Percentiles rank a stretch among this genome's conserved stretches.
These are phyloP conservation scores for Heliconius hermathena DNA, from an alignment of 1,140 invertebrate species.

Conservation along the genomic window DNA sequence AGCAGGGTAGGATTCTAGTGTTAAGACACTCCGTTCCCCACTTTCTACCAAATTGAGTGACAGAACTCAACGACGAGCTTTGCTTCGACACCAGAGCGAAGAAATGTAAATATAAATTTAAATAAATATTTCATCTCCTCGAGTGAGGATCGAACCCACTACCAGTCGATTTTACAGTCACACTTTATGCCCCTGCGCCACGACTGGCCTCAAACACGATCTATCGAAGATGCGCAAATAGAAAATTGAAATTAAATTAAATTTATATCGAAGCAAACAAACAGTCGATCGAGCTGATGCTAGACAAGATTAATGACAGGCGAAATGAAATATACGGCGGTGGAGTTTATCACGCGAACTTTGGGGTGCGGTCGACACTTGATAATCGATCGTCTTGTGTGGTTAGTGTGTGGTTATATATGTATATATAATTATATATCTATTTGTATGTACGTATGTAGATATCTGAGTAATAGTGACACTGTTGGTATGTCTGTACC, in stretches of 20 bases:
- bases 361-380: conserved; percentile 25
- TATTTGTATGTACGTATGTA: background rate
- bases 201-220: too few relatives aligned
- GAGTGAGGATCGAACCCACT: too few relatives aligned
- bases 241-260: conserved; percentile 18
- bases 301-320: conserved; percentile 60
- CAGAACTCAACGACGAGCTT: too few relatives aligned
- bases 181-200: too few relatives aligned
- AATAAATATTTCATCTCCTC: too few relatives aligned
- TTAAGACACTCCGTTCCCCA: too few relatives aligned
- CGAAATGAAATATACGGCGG: conserved; percentile 56
- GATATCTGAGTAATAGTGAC: background rate
- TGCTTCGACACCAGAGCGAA: too few relatives aligned
- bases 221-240: background rate
- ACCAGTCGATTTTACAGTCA: too few relatives aligned
- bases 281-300: conserved; percentile 55
- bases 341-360: conserved; percentile 37
- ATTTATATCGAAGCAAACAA: conserved; percentile 47
- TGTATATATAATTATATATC: background rate
- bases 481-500: background rate
- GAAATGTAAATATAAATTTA: too few relatives aligned
- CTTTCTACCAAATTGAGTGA: too few relatives aligned
- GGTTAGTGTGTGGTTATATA: conserved; percentile 7
- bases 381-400: conserved; percentile 29
- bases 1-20: too few relatives aligned